Conservation (phyloP, 2,113 vertebrate genomes). For the Maccullochella peelii region DNA sequence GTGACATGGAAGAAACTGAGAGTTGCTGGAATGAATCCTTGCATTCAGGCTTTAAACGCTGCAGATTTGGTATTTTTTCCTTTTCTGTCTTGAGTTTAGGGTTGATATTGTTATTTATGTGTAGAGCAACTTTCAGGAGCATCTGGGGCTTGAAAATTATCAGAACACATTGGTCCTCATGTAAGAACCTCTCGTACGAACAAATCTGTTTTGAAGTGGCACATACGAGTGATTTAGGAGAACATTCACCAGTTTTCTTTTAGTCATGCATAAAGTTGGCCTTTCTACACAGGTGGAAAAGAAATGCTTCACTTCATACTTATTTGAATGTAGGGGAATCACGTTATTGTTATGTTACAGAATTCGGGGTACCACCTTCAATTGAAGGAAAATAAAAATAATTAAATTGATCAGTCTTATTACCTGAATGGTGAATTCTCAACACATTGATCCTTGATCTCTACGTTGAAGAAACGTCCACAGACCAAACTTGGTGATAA, state of each 20-base stretch:
- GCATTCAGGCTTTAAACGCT: slow-evolving; percentile 41
- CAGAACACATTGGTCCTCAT: background rate
- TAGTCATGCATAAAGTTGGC: background rate
- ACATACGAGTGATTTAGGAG: background rate
- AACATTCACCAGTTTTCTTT: no score
- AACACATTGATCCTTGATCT: no score
- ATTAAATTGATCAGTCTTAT: no score
- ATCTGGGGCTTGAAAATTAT: background rate
- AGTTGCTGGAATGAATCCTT: slow-evolving; percentile 51
- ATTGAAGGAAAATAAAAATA: no score
- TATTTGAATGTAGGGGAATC: no score
- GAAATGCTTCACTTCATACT: background rate
- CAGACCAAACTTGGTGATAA: no score
- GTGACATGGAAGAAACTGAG: slow-evolving; percentile 53
- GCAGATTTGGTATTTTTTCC: background rate
- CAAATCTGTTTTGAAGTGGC: background rate
- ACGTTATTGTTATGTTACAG: no score
- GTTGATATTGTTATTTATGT: background rate
- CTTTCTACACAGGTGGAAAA: background rate
- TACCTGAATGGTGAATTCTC: no score
- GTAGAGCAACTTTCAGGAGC: background rate
- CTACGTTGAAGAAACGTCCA: no score
- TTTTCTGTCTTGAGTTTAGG: background rate
- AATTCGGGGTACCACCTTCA: no score
- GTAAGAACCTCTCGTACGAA: background rate